A percentile compares a stretch with the other conserved stretches of the same genome.
phyloP scores from a whole-genome alignment of 2,888 invertebrate genomes.

The Drosophila phalerata region DNA sequence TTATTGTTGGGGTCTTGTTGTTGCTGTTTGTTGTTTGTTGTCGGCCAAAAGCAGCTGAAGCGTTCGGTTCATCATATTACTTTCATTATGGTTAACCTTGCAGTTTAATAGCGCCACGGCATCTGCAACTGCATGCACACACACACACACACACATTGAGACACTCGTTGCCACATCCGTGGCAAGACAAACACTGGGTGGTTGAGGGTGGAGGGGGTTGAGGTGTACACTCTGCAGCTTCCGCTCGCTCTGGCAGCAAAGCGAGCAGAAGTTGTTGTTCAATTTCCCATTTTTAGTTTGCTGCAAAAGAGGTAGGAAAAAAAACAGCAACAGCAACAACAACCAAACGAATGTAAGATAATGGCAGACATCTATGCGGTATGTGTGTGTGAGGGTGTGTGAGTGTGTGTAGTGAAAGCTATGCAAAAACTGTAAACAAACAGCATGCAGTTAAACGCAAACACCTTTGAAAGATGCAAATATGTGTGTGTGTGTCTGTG shows the following conservation, averaged over 20 bases:
- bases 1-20: not conserved
- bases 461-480: conserved; percentile 76
- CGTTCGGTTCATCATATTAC: conserved; percentile 79
- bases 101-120: conserved; percentile 60
- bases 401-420: conserved; percentile 59
- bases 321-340: conserved; percentile 4
- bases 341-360: conserved; percentile 60
- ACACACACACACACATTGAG: not conserved
- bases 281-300: conserved; percentile 82
- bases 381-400: conserved; percentile 2
- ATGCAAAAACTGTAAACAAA: conserved; percentile 79
- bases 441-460: conserved; percentile 78
- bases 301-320: conserved; percentile 37
- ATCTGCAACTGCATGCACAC: conserved; percentile 20
- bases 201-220: not conserved
- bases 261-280: conserved; percentile 84
- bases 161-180: not conserved
- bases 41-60: conserved; percentile 48
- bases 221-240: conserved; percentile 56
- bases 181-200: conserved; percentile 32
- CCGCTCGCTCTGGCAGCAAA: conserved; percentile 83
- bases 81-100: conserved; percentile 82
- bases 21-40: conserved; percentile 36
- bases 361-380: conserved; percentile 55
- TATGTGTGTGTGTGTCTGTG: conserved; percentile 18